Evolutionary conservation across 1,140 invertebrate genomes (phyloP).

Genomic region (Orchesella cincta): DNA sequence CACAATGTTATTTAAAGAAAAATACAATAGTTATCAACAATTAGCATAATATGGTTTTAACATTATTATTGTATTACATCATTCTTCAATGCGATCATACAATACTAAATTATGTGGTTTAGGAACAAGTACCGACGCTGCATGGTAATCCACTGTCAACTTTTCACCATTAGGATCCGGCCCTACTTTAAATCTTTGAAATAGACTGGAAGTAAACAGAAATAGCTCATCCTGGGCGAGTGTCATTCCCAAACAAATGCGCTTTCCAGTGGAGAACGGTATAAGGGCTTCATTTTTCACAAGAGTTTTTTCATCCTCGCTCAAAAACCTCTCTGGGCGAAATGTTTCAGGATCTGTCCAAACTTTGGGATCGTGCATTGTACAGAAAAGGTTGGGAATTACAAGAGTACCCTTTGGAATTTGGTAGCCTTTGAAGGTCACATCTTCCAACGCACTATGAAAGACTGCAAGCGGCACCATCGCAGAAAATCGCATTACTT

Average conservation of each 20-base stretch:
- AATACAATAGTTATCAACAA: no score
- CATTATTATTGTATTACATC: neutral
- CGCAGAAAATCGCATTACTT: conserved; percentile 43
- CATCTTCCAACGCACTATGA: conserved; percentile 35
- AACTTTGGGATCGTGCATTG: conserved; percentile 51
- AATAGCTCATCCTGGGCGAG: conserved; percentile 82
- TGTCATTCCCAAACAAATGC: conserved; percentile 80
- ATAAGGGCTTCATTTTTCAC: conserved; percentile 38
- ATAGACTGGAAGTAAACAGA: conserved; percentile 72
- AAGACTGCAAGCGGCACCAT: conserved; percentile 43
- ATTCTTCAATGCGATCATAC: neutral
- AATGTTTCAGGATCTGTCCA: conserved; percentile 55
- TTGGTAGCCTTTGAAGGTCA: conserved; percentile 46
- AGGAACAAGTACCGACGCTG: conserved; percentile 16
- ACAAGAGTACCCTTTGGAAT: conserved; percentile 55
- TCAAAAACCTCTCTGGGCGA: conserved; percentile 54
- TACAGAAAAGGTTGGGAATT: conserved; percentile 54
- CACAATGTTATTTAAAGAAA: neutral
- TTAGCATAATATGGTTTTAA: neutral
- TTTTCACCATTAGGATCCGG: conserved; percentile 54
- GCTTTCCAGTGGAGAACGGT: conserved; percentile 63
- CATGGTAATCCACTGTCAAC: conserved; percentile 8
- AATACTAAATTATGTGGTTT: conserved; percentile 30
- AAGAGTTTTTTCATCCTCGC: conserved; percentile 47
- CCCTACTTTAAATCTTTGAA: conserved; percentile 76